Base-by-base conservation (phyloP, 2,888 invertebrate species). In the Hedychridium roseum region DNA sequence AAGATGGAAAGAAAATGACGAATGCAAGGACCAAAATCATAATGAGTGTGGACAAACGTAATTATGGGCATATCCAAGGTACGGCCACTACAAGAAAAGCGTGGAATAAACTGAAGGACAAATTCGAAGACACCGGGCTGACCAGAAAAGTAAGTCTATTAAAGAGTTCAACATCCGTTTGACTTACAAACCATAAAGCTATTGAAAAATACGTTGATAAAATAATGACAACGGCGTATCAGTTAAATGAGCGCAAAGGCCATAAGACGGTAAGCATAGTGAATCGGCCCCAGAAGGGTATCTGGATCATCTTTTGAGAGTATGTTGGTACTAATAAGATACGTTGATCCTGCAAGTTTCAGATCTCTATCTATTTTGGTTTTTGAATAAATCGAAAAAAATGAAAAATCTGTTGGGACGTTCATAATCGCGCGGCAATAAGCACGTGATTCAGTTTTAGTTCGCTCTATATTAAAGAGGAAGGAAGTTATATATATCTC, bases 51-150 rank as follows among this genome's bases (percentile, higher is more conserved):
- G 63, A 69, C n/a, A 59, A 62, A 2, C 41, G 59, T 12, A 62
- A 62, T 41, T 66, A 65, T 46, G 53, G 64, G 2, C 66, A 73
- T 37, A 57, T 73, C 9, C 56, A 64, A 41, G 41, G 53, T 14
- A 51, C 62, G 6, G 40, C 30, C 2, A 56, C 54, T 2, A 61
- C 67, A 3, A 66, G 65, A 44, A 60, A 65, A 21, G 57, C 49
- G 9, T 74, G 71, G 70, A 46, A 64, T 2, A 66, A 51, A 12
- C 43, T 69, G 4, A 23, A 51, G 40, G 42, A 23, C 5, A 53
- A 58, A 1, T 73, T 70, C 45, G 57, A 72, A 34, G 71, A 74
- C 37, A 49, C 53, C n/a, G 71, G 69, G 14, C 48, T 70, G 2
- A 65, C 67, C 2, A 43, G 73, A 27, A 64, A 54, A 46, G 66